Evolutionary conservation across 2,797 vertebrate genomes (phyloP).

Genomic region (Pteronotus mesoamericanus): DNA sequence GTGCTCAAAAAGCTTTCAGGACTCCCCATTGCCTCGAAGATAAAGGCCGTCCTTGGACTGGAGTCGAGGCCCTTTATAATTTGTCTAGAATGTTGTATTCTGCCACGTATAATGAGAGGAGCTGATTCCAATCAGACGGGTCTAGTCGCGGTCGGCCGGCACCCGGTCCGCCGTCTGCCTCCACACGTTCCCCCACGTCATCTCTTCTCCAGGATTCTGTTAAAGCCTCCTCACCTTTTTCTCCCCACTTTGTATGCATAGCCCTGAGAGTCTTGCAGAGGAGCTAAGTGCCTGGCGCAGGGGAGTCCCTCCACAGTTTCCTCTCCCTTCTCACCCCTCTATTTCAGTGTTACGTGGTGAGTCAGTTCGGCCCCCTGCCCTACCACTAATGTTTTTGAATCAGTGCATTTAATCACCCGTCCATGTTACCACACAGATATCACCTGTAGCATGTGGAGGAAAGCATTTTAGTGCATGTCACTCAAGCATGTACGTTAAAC

Average conservation of each 20-base stretch:
- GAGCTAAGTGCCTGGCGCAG: neutral
- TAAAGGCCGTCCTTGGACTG: neutral
- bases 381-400: neutral
- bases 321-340: neutral
- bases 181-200: neutral
- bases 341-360: neutral
- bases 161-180: neutral
- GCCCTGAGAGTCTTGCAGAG: neutral
- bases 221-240: neutral
- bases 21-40: neutral
- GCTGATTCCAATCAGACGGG: neutral
- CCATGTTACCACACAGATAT: neutral
- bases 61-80: neutral
- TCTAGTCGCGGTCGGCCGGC: neutral
- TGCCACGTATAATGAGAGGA: neutral
- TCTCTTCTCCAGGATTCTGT: neutral
- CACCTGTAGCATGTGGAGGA: neutral
- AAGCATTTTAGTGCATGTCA: neutral
- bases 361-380: neutral
- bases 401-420: neutral
- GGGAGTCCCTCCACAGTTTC: neutral
- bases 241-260: neutral
- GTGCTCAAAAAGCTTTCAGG: conserved; percentile 33
- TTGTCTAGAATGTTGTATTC: neutral
- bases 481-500: neutral